Conservation (phyloP, 35 echinoderm and acorn worm species). For the Anneissia japonica region DNA sequence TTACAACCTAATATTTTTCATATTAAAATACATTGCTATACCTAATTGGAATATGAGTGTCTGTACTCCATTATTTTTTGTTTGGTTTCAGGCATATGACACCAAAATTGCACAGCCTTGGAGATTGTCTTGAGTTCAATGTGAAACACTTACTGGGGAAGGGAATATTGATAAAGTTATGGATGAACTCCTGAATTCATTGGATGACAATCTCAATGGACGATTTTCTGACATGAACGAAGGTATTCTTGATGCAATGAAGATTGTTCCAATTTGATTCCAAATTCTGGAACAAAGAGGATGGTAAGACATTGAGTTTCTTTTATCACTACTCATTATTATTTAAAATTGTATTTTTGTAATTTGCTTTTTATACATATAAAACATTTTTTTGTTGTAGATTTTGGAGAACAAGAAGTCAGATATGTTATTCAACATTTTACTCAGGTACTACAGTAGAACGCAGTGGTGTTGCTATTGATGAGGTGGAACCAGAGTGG, state of each 20-base stretch:
- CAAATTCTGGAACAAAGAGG: neutral
- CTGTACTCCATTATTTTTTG: neutral
- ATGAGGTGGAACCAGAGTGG: slow-evolving; percentile 18
- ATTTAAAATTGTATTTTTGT: neutral
- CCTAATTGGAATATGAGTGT: too few relatives aligned
- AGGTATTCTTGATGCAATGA: neutral
- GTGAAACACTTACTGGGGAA: neutral
- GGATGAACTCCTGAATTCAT: neutral
- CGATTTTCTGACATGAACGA: neutral
- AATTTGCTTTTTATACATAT: too few relatives aligned
- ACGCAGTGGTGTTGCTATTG: neutral
- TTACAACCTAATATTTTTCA: neutral
- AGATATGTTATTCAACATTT: too few relatives aligned
- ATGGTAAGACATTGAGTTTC: too few relatives aligned
- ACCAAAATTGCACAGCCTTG: neutral
- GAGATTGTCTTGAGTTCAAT: neutral
- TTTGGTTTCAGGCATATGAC: neutral
- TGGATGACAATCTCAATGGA: neutral
- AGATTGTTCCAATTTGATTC: neutral
- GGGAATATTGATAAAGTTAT: neutral
- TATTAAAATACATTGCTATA: neutral
- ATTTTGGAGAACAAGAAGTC: neutral
- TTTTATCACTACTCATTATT: too few relatives aligned
- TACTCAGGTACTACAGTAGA: neutral
- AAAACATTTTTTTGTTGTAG: neutral